A percentile compares a stretch with the other conserved stretches of the same genome.
These are phyloP conservation scores for Rhinolophus ferrumequinum DNA, from an alignment of 2,113 vertebrate species.

Conservation along the genomic window DNA sequence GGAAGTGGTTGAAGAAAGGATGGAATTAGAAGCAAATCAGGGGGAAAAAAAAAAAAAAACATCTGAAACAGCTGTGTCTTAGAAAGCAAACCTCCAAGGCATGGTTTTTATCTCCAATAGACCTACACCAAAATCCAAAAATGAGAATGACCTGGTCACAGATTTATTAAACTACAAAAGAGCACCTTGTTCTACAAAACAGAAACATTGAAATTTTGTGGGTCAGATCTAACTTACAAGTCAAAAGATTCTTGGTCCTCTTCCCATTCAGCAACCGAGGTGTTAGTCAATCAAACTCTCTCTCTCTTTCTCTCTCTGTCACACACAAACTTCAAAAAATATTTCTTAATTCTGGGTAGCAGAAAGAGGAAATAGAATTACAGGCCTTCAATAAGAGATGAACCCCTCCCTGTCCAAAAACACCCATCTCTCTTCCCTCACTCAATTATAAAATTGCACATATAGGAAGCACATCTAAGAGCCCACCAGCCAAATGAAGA, in stretches of 20 bases:
- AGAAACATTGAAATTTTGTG: background rate
- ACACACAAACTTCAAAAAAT: background rate
- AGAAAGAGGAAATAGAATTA: slow-evolving; percentile 58
- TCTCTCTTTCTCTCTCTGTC: background rate
- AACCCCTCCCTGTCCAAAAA: background rate
- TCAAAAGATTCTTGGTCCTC: slow-evolving; percentile 11
- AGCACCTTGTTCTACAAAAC: background rate
- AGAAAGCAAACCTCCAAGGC: slow-evolving; percentile 54
- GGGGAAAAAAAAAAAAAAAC: background rate
- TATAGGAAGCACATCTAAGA: background rate
- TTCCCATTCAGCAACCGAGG: background rate
- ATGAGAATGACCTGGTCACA: slow-evolving; percentile 41
- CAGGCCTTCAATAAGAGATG: slow-evolving; percentile 39
- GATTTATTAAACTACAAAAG: slow-evolving; percentile 37
- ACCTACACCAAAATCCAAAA: slow-evolving; percentile 40
- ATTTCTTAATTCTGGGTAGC: background rate
- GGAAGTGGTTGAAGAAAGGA: slow-evolving; percentile 57
- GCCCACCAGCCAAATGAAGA: background rate
- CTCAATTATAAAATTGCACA: background rate
- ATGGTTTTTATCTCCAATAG: slow-evolving; percentile 56
- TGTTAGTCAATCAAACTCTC: background rate
- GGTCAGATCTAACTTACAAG: slow-evolving; percentile 18
- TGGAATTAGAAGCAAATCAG: slow-evolving; percentile 62
- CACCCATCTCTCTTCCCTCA: background rate
- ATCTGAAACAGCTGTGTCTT: slow-evolving; percentile 59